Conservation (phyloP, 2,888 invertebrate species). For the Bunonema sp. region DNA sequence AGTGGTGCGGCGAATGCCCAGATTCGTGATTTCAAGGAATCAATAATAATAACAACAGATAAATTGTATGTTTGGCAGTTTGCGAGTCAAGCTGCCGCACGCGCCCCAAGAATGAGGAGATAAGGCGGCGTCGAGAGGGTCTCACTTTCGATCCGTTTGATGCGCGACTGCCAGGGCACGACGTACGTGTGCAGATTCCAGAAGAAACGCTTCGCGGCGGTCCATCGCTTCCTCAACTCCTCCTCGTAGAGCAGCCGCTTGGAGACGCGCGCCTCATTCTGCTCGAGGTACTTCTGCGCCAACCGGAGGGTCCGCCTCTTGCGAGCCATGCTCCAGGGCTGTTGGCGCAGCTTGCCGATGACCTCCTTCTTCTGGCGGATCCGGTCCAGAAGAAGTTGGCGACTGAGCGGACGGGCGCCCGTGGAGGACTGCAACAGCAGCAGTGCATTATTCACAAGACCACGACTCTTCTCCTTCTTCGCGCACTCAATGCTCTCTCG, state of each 20-base stretch:
- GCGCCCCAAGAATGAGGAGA: too few relatives aligned
- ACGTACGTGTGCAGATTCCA: too few relatives aligned
- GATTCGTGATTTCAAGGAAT: neutral
- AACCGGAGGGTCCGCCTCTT: constrained; percentile 44
- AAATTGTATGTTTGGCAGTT: too few relatives aligned
- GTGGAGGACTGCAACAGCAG: neutral
- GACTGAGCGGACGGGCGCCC: neutral
- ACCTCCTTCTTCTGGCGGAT: constrained; percentile 47
- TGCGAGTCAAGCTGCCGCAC: too few relatives aligned
- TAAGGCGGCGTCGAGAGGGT: too few relatives aligned
- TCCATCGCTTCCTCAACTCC: constrained; percentile 36
- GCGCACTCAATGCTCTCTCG: neutral
- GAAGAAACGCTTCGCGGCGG: too few relatives aligned
- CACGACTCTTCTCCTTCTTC: neutral
- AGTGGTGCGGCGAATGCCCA: neutral
- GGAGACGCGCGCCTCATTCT: constrained; percentile 45
- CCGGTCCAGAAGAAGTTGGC: constrained; percentile 34
- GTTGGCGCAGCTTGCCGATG: constrained; percentile 44
- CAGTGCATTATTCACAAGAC: constrained; percentile 1
- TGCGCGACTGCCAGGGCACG: too few relatives aligned
- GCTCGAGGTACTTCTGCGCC: constrained; percentile 45
- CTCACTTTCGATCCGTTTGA: too few relatives aligned
- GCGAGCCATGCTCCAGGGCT: constrained; percentile 46
- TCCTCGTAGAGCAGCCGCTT: constrained; percentile 45
- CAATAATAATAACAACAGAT: too few relatives aligned